Conservation (phyloP, 1,140 invertebrate species). For the Ips nitidus region DNA sequence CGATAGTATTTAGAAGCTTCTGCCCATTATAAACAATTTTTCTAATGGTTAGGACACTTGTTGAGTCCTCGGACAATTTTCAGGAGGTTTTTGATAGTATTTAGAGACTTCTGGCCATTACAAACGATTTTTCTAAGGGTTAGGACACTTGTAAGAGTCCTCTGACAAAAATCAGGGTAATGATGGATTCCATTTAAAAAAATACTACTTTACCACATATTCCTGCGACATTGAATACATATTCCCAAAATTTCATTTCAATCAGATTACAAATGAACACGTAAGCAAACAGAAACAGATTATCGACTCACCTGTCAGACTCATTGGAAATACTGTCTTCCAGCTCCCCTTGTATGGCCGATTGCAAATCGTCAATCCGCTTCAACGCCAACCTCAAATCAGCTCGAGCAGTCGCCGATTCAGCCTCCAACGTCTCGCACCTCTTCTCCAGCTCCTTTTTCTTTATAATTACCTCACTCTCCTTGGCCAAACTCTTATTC, state of each 20-base stretch:
- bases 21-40: too few species aligned
- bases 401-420: slow-evolving; percentile 62
- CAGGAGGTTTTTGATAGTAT: too few species aligned
- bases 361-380: slow-evolving; percentile 80
- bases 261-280: slow-evolving; percentile 2
- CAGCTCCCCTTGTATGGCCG: slow-evolving; percentile 77
- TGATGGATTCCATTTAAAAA: too few species aligned
- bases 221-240: too few species aligned
- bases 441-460: slow-evolving; percentile 70
- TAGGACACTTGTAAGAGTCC: too few species aligned
- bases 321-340: slow-evolving; percentile 64
- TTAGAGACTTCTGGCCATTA: too few species aligned
- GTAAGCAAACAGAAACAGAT: background rate
- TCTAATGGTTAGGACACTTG: too few species aligned
- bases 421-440: slow-evolving; percentile 65
- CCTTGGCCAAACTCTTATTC: slow-evolving; percentile 63
- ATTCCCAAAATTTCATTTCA: slow-evolving; percentile 6
- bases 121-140: too few species aligned
- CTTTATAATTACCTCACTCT: slow-evolving; percentile 70
- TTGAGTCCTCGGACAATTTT: too few species aligned
- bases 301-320: slow-evolving; percentile 59
- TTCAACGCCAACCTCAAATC: slow-evolving; percentile 81
- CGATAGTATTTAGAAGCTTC: too few species aligned
- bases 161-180: too few species aligned
- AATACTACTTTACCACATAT: too few species aligned